These are phyloP conservation scores for Amphiprion clarkii DNA, from an alignment of 2,797 vertebrate species.

Conservation along the genomic window DNA sequence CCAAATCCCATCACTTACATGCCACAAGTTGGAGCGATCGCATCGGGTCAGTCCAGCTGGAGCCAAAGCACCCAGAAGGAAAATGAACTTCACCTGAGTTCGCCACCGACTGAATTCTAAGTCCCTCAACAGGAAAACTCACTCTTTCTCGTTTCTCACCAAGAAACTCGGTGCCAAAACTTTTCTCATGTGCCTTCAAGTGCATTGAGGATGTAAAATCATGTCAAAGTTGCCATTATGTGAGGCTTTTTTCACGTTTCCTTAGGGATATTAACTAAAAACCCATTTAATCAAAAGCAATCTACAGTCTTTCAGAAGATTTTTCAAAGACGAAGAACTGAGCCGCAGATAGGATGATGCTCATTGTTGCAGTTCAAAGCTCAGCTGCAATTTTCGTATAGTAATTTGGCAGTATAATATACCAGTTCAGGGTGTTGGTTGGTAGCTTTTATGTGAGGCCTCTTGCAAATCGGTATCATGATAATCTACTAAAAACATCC, in stretches of 20 bases:
- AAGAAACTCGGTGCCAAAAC: slow-evolving; percentile 33
- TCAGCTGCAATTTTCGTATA: slow-evolving; percentile 57
- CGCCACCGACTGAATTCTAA: slow-evolving; percentile 33
- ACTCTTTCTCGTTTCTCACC: slow-evolving; percentile 9
- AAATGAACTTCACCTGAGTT: slow-evolving; percentile 50
- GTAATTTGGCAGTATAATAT: slow-evolving; percentile 49
- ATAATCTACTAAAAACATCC: slow-evolving; percentile 60
- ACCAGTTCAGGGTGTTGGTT: slow-evolving; percentile 28
- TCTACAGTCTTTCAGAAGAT: slow-evolving; percentile 68
- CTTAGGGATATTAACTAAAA: slow-evolving; percentile 55
- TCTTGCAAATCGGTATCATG: slow-evolving; percentile 33
- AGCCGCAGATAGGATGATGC: slow-evolving; percentile 36
- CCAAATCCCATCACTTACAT: neutral
- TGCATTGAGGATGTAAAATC: slow-evolving; percentile 29
- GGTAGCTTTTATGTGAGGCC: slow-evolving; percentile 32
- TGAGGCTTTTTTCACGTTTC: slow-evolving; percentile 8
- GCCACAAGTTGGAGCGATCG: slow-evolving; percentile 1
- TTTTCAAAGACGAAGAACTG: slow-evolving; percentile 60
- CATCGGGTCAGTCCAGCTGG: slow-evolving; percentile 40
- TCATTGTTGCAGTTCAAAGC: slow-evolving; percentile 67
- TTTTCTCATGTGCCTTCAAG: slow-evolving; percentile 34
- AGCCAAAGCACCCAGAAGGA: slow-evolving; percentile 56
- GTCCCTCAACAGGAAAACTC: slow-evolving; percentile 23
- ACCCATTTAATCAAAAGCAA: slow-evolving; percentile 66
- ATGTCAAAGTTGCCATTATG: slow-evolving; percentile 19